A percentile compares a stretch with the other conserved stretches of the same genome.
These are phyloP conservation scores for Scopus umbretta DNA, from an alignment of 2,113 vertebrate species.

Conservation along the genomic window DNA sequence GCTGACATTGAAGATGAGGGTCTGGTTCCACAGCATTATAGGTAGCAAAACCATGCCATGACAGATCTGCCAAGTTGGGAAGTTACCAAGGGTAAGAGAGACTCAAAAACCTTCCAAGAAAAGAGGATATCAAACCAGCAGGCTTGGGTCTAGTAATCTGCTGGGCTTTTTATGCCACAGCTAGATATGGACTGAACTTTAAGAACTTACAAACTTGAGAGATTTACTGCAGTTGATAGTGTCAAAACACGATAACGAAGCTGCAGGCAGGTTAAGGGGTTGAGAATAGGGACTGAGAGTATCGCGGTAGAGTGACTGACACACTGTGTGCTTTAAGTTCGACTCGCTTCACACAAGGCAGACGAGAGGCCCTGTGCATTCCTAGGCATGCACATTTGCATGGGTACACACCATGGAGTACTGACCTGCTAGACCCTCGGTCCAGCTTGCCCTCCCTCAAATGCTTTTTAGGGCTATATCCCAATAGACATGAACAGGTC, in stretches of 20 bases:
- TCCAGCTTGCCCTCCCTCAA: background rate
- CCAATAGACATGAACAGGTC: background rate
- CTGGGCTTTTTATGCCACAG: background rate
- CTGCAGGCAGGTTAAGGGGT: background rate
- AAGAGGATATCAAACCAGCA: background rate
- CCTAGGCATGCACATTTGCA: background rate
- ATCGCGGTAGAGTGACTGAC: background rate
- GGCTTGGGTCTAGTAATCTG: background rate
- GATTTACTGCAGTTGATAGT: background rate
- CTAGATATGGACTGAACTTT: background rate
- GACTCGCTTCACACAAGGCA: rapidly evolving
- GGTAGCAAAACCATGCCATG: background rate
- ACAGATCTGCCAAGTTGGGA: background rate
- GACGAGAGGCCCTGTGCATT: background rate
- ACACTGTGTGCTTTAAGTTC: background rate
- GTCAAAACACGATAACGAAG: background rate
- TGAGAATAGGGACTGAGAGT: background rate
- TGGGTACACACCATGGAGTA: background rate
- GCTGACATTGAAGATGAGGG: background rate
- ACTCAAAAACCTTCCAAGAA: background rate
- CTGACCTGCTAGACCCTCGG: background rate
- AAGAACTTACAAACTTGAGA: background rate
- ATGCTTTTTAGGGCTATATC: background rate
- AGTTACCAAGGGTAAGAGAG: too few relatives aligned
- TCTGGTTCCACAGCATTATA: background rate